phyloP scores from a whole-genome alignment of 2,797 vertebrate genomes.

The Spondyliosoma cantharus region DNA sequence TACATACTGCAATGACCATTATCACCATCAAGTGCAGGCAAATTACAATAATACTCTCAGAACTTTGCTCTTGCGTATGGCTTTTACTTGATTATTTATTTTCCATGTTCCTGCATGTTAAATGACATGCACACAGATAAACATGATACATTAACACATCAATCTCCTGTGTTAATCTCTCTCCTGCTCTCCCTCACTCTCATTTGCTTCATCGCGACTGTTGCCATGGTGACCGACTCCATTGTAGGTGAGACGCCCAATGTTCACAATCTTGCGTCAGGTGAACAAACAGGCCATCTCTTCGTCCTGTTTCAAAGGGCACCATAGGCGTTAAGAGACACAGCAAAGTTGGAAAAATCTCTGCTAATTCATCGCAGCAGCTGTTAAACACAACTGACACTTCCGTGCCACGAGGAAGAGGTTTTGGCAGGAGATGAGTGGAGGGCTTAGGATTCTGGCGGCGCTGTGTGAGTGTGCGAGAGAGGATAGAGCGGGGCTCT shows the following conservation, averaged over 20 bases:
- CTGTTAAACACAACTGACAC: slow-evolving; percentile 47
- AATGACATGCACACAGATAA: neutral
- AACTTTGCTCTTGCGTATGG: neutral
- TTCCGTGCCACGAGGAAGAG: slow-evolving; percentile 46
- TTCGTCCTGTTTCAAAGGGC: neutral
- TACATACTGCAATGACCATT: neutral
- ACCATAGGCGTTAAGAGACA: slow-evolving; percentile 23
- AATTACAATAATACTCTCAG: neutral
- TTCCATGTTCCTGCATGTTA: neutral
- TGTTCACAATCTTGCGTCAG: slow-evolving; percentile 12
- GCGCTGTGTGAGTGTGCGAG: slow-evolving; percentile 18
- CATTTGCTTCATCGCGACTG: slow-evolving; percentile 36
- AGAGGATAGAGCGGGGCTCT: slow-evolving; percentile 50
- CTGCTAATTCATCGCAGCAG: slow-evolving; percentile 39
- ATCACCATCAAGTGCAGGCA: neutral
- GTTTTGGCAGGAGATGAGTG: slow-evolving; percentile 68
- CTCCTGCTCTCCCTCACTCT: slow-evolving; percentile 5
- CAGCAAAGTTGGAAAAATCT: slow-evolving; percentile 18
- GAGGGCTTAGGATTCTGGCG: slow-evolving; percentile 50
- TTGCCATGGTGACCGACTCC: slow-evolving; percentile 60
- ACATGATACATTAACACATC: neutral
- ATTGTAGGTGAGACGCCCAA: slow-evolving; percentile 20
- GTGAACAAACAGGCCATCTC: neutral
- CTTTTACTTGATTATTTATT: neutral
- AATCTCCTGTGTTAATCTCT: slow-evolving; percentile 9